These are phyloP conservation scores for Junonia oenone DNA, from an alignment of 2,888 invertebrate genomes.

Conservation along the genomic window DNA sequence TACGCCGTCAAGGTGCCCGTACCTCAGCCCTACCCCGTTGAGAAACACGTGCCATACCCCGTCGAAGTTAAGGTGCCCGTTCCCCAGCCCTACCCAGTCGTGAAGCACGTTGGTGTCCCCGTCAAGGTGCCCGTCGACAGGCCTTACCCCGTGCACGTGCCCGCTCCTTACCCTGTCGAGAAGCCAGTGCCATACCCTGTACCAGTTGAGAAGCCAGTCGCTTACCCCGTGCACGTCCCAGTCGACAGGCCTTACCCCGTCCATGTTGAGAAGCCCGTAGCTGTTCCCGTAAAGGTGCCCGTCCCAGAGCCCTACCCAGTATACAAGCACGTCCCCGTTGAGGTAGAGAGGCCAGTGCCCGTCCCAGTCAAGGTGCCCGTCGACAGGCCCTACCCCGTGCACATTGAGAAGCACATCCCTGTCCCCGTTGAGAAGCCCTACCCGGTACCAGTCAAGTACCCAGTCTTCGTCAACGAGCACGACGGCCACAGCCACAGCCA, in stretches of 20 bases:
- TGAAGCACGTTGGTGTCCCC: constrained; percentile 81
- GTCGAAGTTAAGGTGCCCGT: constrained; percentile 87
- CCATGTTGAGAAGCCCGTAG: constrained; percentile 69
- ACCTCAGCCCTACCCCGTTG: constrained; percentile 88
- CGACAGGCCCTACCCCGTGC: constrained; percentile 83
- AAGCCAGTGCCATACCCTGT: constrained; percentile 81
- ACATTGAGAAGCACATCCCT: constrained; percentile 67
- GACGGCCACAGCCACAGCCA: constrained; percentile 30
- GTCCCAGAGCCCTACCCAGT: constrained; percentile 82
- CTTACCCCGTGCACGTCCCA: constrained; percentile 81
- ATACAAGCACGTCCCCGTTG: constrained; percentile 82
- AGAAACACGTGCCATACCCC: constrained; percentile 85
- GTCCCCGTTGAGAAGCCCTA: constrained; percentile 76
- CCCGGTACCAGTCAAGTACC: constrained; percentile 79
- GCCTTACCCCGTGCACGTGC: constrained; percentile 84
- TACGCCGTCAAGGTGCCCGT: constrained; percentile 87
- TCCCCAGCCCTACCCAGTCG: constrained; percentile 86
- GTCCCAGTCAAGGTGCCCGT: constrained; percentile 84
- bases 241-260: constrained; percentile 82
- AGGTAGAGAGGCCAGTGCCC: constrained; percentile 80
- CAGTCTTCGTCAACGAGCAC: constrained; percentile 53
- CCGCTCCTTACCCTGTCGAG: constrained; percentile 80
- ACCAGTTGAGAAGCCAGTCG: constrained; percentile 82
- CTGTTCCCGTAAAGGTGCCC: constrained; percentile 78
- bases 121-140: constrained; percentile 85